Percentiles rank a stretch among this genome's conserved stretches.
phyloP scores from a whole-genome alignment of 2,113 vertebrate species.

The Ursus arctos region DNA sequence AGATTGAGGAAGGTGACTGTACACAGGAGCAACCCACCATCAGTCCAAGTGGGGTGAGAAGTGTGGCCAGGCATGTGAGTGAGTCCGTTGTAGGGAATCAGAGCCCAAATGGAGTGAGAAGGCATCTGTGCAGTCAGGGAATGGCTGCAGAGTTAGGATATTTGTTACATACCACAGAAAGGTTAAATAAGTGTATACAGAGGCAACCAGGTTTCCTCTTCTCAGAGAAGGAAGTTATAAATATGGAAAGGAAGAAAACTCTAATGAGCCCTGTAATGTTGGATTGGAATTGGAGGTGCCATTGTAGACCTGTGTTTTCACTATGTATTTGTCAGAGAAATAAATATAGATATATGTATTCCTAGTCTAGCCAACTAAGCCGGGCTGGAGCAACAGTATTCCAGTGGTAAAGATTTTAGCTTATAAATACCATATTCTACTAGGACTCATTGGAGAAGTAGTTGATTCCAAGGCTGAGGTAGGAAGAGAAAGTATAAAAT shows the following conservation, averaged over 20 bases:
- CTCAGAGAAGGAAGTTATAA: constrained; percentile 9
- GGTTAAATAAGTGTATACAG: background rate
- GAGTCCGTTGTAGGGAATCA: background rate
- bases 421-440: constrained; percentile 18
- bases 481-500: constrained; percentile 25
- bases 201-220: background rate
- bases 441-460: background rate
- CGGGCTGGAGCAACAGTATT: background rate
- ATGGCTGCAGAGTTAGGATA: background rate
- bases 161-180: background rate
- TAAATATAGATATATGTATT: background rate
- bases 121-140: background rate
- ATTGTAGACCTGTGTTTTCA: background rate
- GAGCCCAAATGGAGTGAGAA: background rate
- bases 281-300: background rate
- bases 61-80: background rate
- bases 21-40: background rate
- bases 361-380: background rate
- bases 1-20: background rate
- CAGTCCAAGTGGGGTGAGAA: background rate
- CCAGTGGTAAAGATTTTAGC: background rate
- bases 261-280: background rate
- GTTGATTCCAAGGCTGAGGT: background rate
- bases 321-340: constrained; percentile 24
- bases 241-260: constrained; percentile 10